Evolutionary conservation across 1,140 invertebrate species (phyloP).

Genomic region (Venustaconcha ellipsiformis): DNA sequence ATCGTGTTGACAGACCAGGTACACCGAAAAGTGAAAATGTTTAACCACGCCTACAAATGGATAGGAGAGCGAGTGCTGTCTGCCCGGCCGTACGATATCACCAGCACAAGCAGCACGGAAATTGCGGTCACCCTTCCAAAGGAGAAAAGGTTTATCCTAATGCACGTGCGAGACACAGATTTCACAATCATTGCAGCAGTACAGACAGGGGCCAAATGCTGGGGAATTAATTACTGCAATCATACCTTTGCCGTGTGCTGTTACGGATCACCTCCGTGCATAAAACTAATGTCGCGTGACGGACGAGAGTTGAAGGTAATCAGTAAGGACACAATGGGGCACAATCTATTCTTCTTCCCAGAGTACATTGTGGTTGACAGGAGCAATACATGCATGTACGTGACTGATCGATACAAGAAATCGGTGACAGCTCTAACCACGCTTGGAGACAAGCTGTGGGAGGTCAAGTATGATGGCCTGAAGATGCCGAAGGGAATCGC

Average conservation of each 20-base stretch:
- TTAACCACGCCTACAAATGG: conserved; percentile 36
- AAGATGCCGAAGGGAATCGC: conserved; percentile 38
- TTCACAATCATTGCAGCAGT: conserved; percentile 32
- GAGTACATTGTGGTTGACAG: conserved; percentile 41
- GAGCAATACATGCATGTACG: conserved; percentile 31
- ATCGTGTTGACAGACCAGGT: conserved; percentile 37
- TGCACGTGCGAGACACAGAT: conserved; percentile 35
- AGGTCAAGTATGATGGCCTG: conserved; percentile 33
- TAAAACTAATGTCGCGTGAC: conserved; percentile 41
- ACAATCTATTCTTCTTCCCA: conserved; percentile 39
- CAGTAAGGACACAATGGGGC: conserved; percentile 30
- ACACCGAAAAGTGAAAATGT: conserved; percentile 37
- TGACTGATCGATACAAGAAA: conserved; percentile 36
- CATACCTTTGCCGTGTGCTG: conserved; percentile 41
- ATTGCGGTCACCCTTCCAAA: conserved; percentile 37
- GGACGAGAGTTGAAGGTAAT: conserved; percentile 39
- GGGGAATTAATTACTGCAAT: conserved; percentile 34
- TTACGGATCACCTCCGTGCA: conserved; percentile 32
- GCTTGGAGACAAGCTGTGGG: conserved; percentile 40
- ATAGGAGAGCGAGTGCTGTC: conserved; percentile 38
- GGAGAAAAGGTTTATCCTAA: conserved; percentile 34
- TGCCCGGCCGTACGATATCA: conserved; percentile 34
- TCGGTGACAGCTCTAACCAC: conserved; percentile 33
- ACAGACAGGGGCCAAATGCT: conserved; percentile 41
- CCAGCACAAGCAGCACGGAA: conserved; percentile 24